Evolutionary conservation across 2,797 vertebrate genomes (phyloP).

Genomic region (Crossoptilon crossoptilon): DNA sequence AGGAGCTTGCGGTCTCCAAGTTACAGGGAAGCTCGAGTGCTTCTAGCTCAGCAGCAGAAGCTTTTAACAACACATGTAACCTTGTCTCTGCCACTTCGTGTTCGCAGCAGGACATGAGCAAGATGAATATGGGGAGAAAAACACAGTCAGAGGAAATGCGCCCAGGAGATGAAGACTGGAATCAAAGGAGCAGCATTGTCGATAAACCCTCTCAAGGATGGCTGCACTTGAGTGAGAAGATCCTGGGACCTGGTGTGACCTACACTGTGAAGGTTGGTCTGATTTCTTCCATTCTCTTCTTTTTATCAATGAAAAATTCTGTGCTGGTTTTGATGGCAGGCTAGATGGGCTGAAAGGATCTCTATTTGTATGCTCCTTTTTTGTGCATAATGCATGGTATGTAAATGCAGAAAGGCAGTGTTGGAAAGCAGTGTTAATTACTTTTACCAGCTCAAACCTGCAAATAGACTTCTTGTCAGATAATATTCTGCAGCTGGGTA

Average conservation of each 20-base stretch:
- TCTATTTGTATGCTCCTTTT: constrained; percentile 32
- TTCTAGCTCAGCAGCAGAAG: constrained; percentile 82
- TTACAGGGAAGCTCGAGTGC: constrained; percentile 90
- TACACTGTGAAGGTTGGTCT: constrained; percentile 96
- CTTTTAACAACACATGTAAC: constrained; percentile 86
- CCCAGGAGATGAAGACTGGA: constrained; percentile 86
- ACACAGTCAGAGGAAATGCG: constrained; percentile 86
- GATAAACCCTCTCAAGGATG: constrained; percentile 90
- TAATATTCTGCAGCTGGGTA: constrained; percentile 5
- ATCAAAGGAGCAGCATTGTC: constrained; percentile 83
- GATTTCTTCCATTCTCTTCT: constrained; percentile 61
- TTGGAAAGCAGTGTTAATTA: constrained; percentile 48
- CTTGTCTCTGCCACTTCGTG: constrained; percentile 83
- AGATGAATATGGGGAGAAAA: constrained; percentile 88
- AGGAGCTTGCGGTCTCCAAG: constrained; percentile 96
- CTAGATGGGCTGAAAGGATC: constrained; percentile 22
- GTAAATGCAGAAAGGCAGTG: constrained; percentile 39
- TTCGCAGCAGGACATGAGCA: constrained; percentile 80
- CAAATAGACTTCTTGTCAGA: constrained; percentile 10
- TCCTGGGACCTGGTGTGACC: constrained; percentile 96
- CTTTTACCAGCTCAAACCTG: constrained; percentile 37
- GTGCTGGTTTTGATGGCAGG: constrained; percentile 29
- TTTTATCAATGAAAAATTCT: constrained; percentile 80
- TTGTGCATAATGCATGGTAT: constrained; percentile 30
- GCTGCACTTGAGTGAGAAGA: constrained; percentile 95